A percentile compares a stretch with the other conserved stretches of the same genome.
phyloP scores from a whole-genome alignment of 2,113 vertebrate genomes.

The Pituophis catenifer region DNA sequence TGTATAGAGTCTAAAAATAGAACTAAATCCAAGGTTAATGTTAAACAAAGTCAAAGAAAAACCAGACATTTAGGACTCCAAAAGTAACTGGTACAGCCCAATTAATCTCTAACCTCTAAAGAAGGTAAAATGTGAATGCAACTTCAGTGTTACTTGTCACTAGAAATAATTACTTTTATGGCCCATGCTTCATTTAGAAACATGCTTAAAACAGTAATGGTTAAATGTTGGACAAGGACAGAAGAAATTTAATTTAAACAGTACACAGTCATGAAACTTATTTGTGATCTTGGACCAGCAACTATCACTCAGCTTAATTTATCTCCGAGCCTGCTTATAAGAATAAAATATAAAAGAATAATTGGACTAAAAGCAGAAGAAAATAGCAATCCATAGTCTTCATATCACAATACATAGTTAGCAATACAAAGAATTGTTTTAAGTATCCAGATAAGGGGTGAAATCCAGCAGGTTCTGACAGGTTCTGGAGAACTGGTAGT shows the following conservation, averaged over 20 bases:
- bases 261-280: background rate
- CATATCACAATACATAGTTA: background rate
- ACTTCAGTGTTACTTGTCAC: background rate
- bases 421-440: background rate
- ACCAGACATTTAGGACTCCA: background rate
- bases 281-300: background rate
- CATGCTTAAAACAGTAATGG: background rate
- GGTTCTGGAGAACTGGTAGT: no score
- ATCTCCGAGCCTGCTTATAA: background rate
- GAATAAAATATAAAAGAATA: background rate
- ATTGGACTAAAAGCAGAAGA: background rate
- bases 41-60: constrained; percentile 1
- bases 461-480: no score
- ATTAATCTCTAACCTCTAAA: background rate
- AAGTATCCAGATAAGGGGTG: background rate
- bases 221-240: background rate
- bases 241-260: background rate
- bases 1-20: background rate
- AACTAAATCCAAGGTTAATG: background rate
- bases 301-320: background rate
- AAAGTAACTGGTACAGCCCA: background rate
- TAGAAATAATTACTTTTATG: background rate
- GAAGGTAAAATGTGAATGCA: background rate
- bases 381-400: background rate
- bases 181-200: background rate